phyloP scores from a whole-genome alignment of 2,113 vertebrate species.

The Corydoras maculifer region DNA sequence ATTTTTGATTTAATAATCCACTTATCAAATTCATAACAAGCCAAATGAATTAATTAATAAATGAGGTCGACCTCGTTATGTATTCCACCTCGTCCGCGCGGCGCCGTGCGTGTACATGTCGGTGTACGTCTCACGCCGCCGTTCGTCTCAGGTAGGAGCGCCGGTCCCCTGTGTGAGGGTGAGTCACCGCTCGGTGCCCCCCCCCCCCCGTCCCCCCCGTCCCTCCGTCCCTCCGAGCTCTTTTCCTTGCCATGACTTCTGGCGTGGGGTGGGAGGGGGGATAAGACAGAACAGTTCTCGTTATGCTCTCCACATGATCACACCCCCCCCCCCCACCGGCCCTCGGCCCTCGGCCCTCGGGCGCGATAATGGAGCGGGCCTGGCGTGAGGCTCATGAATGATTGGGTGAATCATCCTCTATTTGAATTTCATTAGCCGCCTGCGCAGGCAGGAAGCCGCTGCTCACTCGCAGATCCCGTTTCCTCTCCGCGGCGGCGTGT shows the following conservation, averaged over 20 bases:
- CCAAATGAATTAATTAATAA: too few species aligned
- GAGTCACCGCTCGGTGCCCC: conserved; percentile 29
- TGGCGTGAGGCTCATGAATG: conserved; percentile 20
- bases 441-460: conserved; percentile 23
- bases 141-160: conserved; percentile 17
- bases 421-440: conserved; percentile 40
- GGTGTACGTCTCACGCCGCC: conserved; percentile 2
- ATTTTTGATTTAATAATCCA: too few species aligned
- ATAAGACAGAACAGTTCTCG: conserved; percentile 8
- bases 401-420: conserved; percentile 44
- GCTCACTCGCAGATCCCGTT: conserved; percentile 32
- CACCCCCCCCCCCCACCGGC: conserved; percentile 15
- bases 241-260: conserved; percentile 18
- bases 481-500: not conserved
- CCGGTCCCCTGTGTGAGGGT: conserved; percentile 17
- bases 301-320: conserved; percentile 35
- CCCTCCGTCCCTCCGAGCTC: conserved; percentile 4
- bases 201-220: not conserved
- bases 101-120: not conserved
- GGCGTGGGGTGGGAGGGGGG: not conserved
- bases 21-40: too few species aligned
- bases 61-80: too few species aligned
- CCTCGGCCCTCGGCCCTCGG: not conserved
- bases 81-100: too few species aligned
- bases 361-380: conserved; percentile 23